Evolutionary conservation across 2,797 vertebrate species (phyloP).

Genomic region (Eutrigla gurnardus): DNA sequence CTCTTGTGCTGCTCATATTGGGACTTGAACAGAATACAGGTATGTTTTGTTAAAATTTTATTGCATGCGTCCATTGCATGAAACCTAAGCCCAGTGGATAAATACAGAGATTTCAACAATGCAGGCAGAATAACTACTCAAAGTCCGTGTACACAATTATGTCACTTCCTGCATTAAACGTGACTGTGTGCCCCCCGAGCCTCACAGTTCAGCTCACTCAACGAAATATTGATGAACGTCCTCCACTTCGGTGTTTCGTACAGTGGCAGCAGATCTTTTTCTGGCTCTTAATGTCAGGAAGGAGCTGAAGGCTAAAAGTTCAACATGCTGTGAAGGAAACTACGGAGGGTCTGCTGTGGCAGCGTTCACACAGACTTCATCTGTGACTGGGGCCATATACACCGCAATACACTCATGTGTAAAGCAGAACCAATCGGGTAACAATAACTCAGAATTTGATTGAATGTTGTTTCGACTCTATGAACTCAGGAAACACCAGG

Average conservation of each 20-base stretch:
- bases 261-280: constrained; percentile 39
- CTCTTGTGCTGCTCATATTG: constrained; percentile 66
- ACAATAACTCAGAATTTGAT: constrained; percentile 50
- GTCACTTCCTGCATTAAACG: constrained; percentile 91
- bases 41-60: constrained; percentile 87
- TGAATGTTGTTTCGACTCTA: constrained; percentile 48
- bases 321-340: constrained; percentile 43
- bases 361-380: constrained; percentile 24
- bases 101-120: constrained; percentile 89
- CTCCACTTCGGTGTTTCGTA: constrained; percentile 10
- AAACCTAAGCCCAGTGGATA: constrained; percentile 83
- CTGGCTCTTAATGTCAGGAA: constrained; percentile 27
- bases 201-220: constrained; percentile 66
- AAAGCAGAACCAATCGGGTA: constrained; percentile 36
- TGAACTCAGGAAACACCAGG: constrained; percentile 43
- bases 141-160: constrained; percentile 85
- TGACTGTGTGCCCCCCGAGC: constrained; percentile 74
- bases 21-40: constrained; percentile 81
- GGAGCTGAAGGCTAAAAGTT: constrained; percentile 64
- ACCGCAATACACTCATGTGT: constrained; percentile 6
- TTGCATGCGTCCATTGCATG: constrained; percentile 83
- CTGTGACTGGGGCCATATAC: constrained; percentile 16
- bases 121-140: constrained; percentile 83
- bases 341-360: constrained; percentile 1
- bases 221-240: constrained; percentile 66